These are phyloP conservation scores for Muscina levida DNA, from an alignment of 2,888 invertebrate genomes.

Conservation along the genomic window DNA sequence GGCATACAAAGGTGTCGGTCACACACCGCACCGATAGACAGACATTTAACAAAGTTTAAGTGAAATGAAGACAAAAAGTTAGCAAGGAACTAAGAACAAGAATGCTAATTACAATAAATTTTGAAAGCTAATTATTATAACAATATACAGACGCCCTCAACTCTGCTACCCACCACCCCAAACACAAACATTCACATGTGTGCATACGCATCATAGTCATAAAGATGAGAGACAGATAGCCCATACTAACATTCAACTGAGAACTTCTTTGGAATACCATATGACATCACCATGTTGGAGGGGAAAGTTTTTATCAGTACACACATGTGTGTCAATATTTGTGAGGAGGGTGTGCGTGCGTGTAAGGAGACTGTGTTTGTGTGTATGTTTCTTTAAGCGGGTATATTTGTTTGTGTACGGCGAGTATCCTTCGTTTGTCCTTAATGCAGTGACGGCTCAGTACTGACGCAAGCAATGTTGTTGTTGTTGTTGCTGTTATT, in stretches of 20 bases:
- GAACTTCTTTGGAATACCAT: too few species aligned
- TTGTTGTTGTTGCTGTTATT: neutral
- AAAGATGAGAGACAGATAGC: neutral
- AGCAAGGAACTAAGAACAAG: neutral
- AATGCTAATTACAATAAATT: constrained; percentile 53
- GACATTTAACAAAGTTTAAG: constrained; percentile 10
- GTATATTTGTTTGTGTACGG: constrained; percentile 10
- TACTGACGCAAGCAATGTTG: too few species aligned
- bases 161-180: neutral
- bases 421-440: neutral
- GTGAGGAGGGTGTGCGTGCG: too few species aligned
- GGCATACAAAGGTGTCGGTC: too few species aligned
- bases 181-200: neutral
- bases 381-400: neutral
- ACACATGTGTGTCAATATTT: neutral
- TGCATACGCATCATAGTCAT: neutral
- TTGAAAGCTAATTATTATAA: constrained; percentile 43
- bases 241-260: too few species aligned
- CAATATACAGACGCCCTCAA: neutral
- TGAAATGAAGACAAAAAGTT: constrained; percentile 6
- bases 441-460: too few species aligned
- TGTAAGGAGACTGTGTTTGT: neutral
- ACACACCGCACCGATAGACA: too few species aligned
- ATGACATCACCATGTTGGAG: too few species aligned
- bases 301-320: neutral